Evolutionary conservation across 2,113 vertebrate species (phyloP), one percentile per base, ranked within the genome.

Genomic region (Microtus oregoni): DNA sequence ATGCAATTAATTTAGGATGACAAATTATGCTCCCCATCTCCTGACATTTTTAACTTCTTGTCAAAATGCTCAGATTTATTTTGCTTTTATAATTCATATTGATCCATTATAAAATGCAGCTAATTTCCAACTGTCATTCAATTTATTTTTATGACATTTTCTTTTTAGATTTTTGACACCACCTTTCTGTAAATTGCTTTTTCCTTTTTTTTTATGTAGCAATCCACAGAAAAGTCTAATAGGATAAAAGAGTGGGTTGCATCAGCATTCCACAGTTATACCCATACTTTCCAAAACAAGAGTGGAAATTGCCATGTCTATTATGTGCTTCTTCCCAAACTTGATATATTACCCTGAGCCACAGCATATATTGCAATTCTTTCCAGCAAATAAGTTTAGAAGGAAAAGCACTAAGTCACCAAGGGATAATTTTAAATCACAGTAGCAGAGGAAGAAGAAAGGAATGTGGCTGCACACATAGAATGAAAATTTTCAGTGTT

Each of bases 41-140:
- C 19, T 95, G 41, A 85, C 58, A 7, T 93, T 90, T 96, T 96
- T 92, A 90, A 95, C 9, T 91, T 95, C 77, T 86, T 97, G 63
- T 93, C 92, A 94, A 90, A 96, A 87, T 94, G 47, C 38, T 93
- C 70, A 96, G 52, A 90, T 92, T 95, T 95, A 95, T 94, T 97
- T 97, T 97, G 58, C 63, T 94, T 93, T 97, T 95, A 81, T 96
- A 96, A 90, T 47, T 58, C 58, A 82, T 94, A 90, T 94, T 90
- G 65, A 97, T 92, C n/a, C 32, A 90, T 87, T 94, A 61, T 6
- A 79, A 70, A 90, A 82, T 86, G 28, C 14, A 83, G 9, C 86
- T 90, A 75, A 94, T 96, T 95, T 97, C 81, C 41, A 91, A n/a
- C 47, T 96, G 76, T 65, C 95, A 96, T 95, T 95, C 61, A 95